These are phyloP conservation scores for Folsomia candida DNA, from an alignment of 2,888 invertebrate species.

Conservation along the genomic window DNA sequence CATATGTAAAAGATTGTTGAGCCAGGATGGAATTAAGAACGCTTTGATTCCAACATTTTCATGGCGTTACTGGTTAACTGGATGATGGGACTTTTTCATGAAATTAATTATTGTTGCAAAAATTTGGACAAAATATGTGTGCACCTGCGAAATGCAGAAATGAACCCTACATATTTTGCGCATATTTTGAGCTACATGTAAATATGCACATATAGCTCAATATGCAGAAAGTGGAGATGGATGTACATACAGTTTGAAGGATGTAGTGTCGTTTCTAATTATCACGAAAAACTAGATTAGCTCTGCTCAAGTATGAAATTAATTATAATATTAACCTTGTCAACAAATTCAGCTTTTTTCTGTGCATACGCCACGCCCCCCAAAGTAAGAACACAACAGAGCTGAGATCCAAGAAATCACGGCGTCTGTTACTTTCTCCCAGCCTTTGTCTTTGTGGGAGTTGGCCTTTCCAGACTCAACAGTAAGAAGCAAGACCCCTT, in stretches of 20 bases:
- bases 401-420: slow-evolving; percentile 58
- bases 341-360: slow-evolving; percentile 61
- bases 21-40: no score
- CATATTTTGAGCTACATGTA: slow-evolving; percentile 62
- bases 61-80: no score
- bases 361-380: slow-evolving; percentile 63
- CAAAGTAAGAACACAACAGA: slow-evolving; percentile 63
- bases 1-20: no score
- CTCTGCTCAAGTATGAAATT: neutral
- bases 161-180: no score
- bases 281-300: neutral
- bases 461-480: slow-evolving; percentile 60
- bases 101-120: no score
- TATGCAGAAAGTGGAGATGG: slow-evolving; percentile 64
- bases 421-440: slow-evolving; percentile 64
- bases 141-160: no score
- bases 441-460: slow-evolving; percentile 62
- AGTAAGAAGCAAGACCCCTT: slow-evolving; percentile 60
- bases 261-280: slow-evolving; percentile 59
- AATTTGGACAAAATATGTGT: no score
- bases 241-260: slow-evolving; percentile 59
- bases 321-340: slow-evolving; percentile 54
- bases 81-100: no score
- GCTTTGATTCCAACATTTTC: no score
- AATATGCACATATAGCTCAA: slow-evolving; percentile 61